Base-by-base conservation (phyloP, 2,888 invertebrate genomes). In the Gerris lacustris region DNA sequence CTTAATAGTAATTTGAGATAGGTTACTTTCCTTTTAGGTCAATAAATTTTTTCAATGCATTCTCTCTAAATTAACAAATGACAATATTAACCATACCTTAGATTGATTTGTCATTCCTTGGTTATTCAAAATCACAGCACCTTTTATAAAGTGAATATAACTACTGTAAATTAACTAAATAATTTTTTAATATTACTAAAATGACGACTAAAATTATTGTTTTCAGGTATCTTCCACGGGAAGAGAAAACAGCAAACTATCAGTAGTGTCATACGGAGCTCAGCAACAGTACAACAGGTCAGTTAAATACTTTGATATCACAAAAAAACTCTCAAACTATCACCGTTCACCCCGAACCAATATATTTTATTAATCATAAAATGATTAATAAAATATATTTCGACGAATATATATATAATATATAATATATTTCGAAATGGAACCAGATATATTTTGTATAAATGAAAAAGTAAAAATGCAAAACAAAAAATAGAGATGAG, bases 231-330 rank as follows among this genome's bases (percentile, higher is more conserved):
- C 76, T 17, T 71, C 75, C 17, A 81, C 80, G 78, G 74, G 78
- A 80, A 64, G 75, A 70, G 75, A 76, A 71, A 64, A 64, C 18
- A 64, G 64, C 70, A 77, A 76, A 68, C 72, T 74, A 66, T 76
- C 76, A 43, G 76, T 77, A 17, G 74, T 76, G 18, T 77, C 77
- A 31, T 76, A 75, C 68, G 76, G 76, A 66, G 74, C 75, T 47
- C 77, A 82, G 80, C 73, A 84, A 70, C 85, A 86, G 78, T 83
- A 84, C 76, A 89, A 88, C 80, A 88, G 87, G 90, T 90, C 84
- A 84, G 82, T 79, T 74, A 2, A 6, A 55, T 11, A 15, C 1
- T 55, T 11, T 55, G 2, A 11, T 15, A 4, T 55, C 55, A 55
- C 55, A 2, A 31, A 31, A 31, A 31, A 31, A 31, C 31, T 31